Conservation (phyloP, 2,888 invertebrate genomes). For the Seladonia tumulorum region DNA sequence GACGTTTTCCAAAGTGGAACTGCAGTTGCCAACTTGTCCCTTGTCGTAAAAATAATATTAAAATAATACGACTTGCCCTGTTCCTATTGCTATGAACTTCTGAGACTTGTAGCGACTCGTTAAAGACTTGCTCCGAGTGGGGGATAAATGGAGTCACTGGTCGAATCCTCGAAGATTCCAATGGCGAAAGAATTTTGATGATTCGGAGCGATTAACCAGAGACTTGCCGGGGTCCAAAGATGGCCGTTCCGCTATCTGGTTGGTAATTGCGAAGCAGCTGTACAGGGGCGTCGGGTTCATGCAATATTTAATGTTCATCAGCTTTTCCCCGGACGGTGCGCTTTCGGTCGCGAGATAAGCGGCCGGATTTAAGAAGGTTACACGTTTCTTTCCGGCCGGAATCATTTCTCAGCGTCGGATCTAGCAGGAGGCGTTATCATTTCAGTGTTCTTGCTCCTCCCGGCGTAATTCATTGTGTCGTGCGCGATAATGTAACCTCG, state of each 20-base stretch:
- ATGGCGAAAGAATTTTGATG: background rate
- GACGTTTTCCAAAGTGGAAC: too few relatives aligned
- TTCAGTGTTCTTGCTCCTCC: conserved; percentile 40
- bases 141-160: background rate
- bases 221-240: background rate
- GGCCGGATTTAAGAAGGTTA: conserved; percentile 16
- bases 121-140: background rate
- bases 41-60: too few relatives aligned
- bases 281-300: background rate
- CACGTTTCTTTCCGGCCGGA: background rate
- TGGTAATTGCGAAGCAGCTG: background rate
- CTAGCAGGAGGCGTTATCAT: conserved; percentile 38
- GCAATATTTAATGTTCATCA: conserved; percentile 2
- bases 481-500: conserved; percentile 61
- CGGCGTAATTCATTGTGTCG: conserved; percentile 67
- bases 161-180: background rate
- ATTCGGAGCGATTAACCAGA: background rate
- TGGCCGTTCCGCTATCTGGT: background rate
- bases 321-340: background rate
- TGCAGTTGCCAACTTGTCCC: too few relatives aligned
- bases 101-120: background rate
- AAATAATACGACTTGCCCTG: background rate
- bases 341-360: conserved; percentile 2
- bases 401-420: conserved; percentile 31
- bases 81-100: background rate